Evolutionary conservation across 2,113 vertebrate species (phyloP), one percentile per base, ranked within the genome.

Genomic region (Vulpes lagopus): DNA sequence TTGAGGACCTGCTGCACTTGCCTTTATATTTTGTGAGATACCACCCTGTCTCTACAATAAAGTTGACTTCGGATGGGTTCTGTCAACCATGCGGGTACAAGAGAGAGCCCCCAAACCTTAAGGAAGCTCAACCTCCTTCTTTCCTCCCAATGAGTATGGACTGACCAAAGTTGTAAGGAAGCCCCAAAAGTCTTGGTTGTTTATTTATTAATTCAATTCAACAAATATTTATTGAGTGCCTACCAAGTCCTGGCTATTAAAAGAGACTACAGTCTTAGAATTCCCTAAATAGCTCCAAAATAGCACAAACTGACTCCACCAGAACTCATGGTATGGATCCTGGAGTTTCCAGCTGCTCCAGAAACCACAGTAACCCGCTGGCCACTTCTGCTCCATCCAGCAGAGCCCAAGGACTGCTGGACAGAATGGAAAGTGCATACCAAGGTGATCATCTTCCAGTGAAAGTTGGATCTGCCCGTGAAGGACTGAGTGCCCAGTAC

Each of bases 161-260:
- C 35, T 60, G 53, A 65, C 53, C 43, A 38, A 83, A 19, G 27
- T 64, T 23, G 71, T 82, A 78, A 84, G 51, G 69, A 85, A 94
- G 19, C 32, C 78, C 59, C 78, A 43, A 11, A 85, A 67, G 19
- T 60, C 62, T 43, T 6, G 10, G 7, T 82, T 88, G 43, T 84
- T 92, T 10, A 30, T 53, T 94, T 90, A 74, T 69, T 89, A 81
- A 79, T 79, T 49, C 55, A 96, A 79, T 84, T 89, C 83, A 92
- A 84, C 49, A 73, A 91, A 60, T 91, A 88, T 65, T 94, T 95
- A 84, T 43, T 78, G 35, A 35, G 11, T 23, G 27, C 23, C 9
- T 87, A 60, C 43, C 15, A 71, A 64, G 43, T 76, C 64, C 43
- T 87, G 53, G 16, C 25, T 93, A 81, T 85, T 88, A 85, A 73